phyloP scores from a whole-genome alignment of 2,888 invertebrate species.

The Tuta absoluta region DNA sequence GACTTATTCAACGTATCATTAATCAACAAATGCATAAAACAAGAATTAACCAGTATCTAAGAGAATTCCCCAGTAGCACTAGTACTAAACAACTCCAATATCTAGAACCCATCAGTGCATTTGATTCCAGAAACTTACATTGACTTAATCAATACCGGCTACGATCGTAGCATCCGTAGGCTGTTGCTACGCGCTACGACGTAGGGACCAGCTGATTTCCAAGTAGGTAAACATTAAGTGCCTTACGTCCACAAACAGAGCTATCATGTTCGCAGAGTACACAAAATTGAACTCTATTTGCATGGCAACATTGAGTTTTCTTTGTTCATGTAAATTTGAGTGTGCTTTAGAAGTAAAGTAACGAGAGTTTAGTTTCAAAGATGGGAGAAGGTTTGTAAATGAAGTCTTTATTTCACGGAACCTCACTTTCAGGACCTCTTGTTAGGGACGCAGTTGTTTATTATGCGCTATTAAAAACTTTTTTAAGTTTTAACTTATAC shows the following conservation, averaged over 20 bases:
- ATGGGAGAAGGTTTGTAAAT: too few species aligned
- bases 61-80: not conserved
- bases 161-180: too few species aligned
- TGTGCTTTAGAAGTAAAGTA: not conserved
- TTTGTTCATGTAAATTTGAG: constrained; percentile 5
- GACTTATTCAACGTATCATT: too few species aligned
- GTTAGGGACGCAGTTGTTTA: too few species aligned
- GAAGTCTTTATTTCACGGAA: too few species aligned
- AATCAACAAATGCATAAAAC: not conserved
- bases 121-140: not conserved
- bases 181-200: not conserved
- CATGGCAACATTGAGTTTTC: not conserved
- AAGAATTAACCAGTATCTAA: not conserved
- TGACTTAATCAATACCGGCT: not conserved
- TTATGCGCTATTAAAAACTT: too few species aligned
- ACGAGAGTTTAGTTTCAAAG: not conserved
- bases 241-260: not conserved
- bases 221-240: not conserved
- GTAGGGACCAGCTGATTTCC: not conserved
- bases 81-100: not conserved
- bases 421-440: too few species aligned
- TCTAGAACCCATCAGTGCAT: not conserved
- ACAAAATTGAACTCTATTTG: not conserved
- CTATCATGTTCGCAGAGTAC: not conserved
- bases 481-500: too few species aligned